Base-by-base conservation (phyloP, 2,888 invertebrate genomes). In the Archips xylosteana region DNA sequence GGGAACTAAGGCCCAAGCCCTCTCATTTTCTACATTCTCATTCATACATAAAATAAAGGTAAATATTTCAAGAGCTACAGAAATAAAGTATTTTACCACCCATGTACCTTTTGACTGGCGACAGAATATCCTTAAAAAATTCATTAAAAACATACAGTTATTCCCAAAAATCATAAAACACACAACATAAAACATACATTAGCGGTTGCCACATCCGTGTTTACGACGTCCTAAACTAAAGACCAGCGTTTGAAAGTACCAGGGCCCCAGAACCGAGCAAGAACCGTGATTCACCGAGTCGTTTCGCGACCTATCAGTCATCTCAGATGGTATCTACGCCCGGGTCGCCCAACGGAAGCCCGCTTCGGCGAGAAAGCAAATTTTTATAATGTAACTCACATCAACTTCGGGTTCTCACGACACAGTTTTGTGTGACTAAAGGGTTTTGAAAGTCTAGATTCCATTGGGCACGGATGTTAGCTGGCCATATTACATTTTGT, bases 281-380 rank as follows among this genome's bases (percentile, higher is more conserved):
- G 74, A 79, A 77, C 78, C 86, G 86, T 88, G 88, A 88, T 84
- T 87, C 86, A 87, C 83, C 75, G 80, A 77, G 83, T 83, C 85
- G 86, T 85, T 89, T 89, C 80, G 87, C 88, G 84, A 87, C 75
- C 77, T 89, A 91, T 91, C 92, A 80, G 79, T 78, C 87, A 92
- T 91, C 92, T 85, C 68, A 80, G 92, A 93, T 92, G 74, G 63
- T 89, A 92, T 93, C 93, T 77, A 76, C 61, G 61, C 78, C 77
- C 80, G 81, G 82, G 83, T 83, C 88, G 82, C 83, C 83, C 89
- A 85, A 91, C 92, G 90, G 92, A 91, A 93, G 93, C 92, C 80
- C 82, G 82, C 77, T 79, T 77, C 84, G 82, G 87, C 89, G 88
- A 89, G 92, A 92, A 90, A 92, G 92, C 87, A 85, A 82, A 90